Percentiles rank a stretch among this genome's conserved stretches.
Evolutionary conservation across 2,888 invertebrate species (phyloP).

Genomic region (Lasioglossum malachurum): DNA sequence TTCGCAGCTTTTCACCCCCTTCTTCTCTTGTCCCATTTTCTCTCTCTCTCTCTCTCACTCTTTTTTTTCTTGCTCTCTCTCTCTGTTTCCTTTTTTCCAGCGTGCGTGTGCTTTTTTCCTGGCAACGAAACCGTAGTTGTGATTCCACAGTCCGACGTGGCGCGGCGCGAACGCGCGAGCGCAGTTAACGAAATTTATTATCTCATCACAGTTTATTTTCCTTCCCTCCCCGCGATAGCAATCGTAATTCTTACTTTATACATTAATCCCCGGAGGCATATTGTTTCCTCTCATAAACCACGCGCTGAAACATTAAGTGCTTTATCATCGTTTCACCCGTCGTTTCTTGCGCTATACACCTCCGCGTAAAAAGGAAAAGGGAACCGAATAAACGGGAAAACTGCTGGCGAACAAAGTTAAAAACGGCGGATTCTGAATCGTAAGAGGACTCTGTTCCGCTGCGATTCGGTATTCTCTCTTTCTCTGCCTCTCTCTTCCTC

Average conservation of each 20-base stretch:
- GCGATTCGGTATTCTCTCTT: conserved; percentile 2
- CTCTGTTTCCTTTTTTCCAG: neutral
- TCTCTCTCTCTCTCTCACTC: neutral
- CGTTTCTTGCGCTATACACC: conserved; percentile 26
- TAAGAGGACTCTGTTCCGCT: neutral
- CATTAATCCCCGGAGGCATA: conserved; percentile 49
- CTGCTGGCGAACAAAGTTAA: neutral
- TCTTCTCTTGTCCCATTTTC: neutral
- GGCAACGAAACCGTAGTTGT: neutral
- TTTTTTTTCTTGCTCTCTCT: no score
- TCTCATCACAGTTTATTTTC: conserved; percentile 54
- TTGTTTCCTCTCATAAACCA: conserved; percentile 56
- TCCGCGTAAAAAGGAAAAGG: neutral
- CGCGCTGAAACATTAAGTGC: conserved; percentile 50
- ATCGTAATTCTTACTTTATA: conserved; percentile 58
- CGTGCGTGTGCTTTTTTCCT: neutral
- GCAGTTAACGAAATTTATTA: conserved; percentile 59
- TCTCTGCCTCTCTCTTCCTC: neutral
- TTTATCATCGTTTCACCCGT: conserved; percentile 55
- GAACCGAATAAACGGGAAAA: neutral
- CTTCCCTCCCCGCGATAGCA: conserved; percentile 42
- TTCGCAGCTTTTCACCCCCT: conserved; percentile 22
- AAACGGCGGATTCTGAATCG: conserved; percentile 14
- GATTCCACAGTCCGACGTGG: neutral
- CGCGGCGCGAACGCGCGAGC: neutral